Base-by-base conservation (phyloP, 2,797 vertebrate genomes). In the Alosa sapidissima region DNA sequence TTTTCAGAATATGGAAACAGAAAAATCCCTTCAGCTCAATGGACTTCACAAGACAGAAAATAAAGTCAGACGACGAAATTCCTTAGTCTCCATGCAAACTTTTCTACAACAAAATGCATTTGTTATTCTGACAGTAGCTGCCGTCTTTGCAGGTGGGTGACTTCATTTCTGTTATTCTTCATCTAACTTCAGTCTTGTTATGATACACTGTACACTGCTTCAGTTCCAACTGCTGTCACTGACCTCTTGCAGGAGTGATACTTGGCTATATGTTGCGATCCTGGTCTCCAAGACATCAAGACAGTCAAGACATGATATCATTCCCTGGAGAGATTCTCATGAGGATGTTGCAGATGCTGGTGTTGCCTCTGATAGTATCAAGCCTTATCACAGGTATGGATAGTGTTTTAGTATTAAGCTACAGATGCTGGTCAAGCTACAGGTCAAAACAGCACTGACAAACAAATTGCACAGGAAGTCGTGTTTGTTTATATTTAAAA, bases 311-410 rank as follows among this genome's bases (percentile, higher is more conserved):
- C 54, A 55, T 55, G 19, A 8, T 97, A 87, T 95, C 94, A 45
- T 97, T 97, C 88, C 96, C 97, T 0, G 96, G 96, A 0, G 97
- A 97, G 88, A 90, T 97, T 48, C 92, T 97, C 54, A 96, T 98
- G 94, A 93, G 96, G 48, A 93, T 97, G 94, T 90, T 97, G 48
- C 96, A 97, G 92, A 97, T 97, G 96, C 36, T 97, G 88, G 94
- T 97, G 62, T 91, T 97, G 84, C 96, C 97, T 0, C 94, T 98
- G 51, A 95, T 97, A 14, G 91, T 97, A 83, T 97, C 97, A 84
- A 97, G 96, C 89, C 88, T 97, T 84, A 95, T 97, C 85, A 93
- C 96, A 93, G 96, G 97, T 96, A 88, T 94, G 41, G 16, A 28
- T 7, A 47, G 1, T 4, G 65, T 11, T 62, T 55, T n/a, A n/a